Evolutionary conservation across 2,888 invertebrate species (phyloP), one percentile per base, ranked within the genome.

Genomic region (Andricus curvator): DNA sequence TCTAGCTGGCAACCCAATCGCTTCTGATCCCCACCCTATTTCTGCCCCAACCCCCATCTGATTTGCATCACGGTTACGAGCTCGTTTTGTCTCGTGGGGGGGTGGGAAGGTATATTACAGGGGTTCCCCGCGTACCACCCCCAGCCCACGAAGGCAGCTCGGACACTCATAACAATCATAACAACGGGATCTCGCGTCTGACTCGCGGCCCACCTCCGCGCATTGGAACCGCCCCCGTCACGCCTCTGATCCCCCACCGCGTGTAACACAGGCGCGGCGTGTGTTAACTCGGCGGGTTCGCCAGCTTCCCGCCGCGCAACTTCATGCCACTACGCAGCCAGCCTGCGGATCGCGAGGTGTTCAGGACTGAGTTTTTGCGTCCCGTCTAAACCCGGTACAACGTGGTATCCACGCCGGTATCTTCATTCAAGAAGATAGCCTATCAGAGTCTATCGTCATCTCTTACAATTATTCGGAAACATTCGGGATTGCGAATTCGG

Each of bases 161-260:
- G 92, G 91, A 91, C 92, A 90, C 90, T 92, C 91, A 90, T 90
- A 92, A 92, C 91, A 91, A 92, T 92, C 91, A 92, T 92, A 91
- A 92, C 91, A 90, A 90, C 89, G 88, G 84, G 88, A 89, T 90
- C 90, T 89, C 90, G 90, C 89, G 90, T 90, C 90, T 89, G 89
- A 90, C 91, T 90, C 89, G 90, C 90, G 91, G 89, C 89, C 91
- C 91, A 91, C 92, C 92, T 92, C 91, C 92, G 92, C 92, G 91
- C 90, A 91, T 88, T 86, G 89, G 88, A 20, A 84, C 89, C 92
- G 92, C 92, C 92, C 87, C 85, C 85, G 87, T 82, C 88, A 88
- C 89, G 89, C 89, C 90, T 88, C 86, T 85, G 80, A 82, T 80
- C 89, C 87, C 86, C 88, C 81, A 51, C 84, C 79, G 65, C 67